Base-by-base conservation (phyloP, 2,888 invertebrate genomes). In the Platerodrilus igneus region DNA sequence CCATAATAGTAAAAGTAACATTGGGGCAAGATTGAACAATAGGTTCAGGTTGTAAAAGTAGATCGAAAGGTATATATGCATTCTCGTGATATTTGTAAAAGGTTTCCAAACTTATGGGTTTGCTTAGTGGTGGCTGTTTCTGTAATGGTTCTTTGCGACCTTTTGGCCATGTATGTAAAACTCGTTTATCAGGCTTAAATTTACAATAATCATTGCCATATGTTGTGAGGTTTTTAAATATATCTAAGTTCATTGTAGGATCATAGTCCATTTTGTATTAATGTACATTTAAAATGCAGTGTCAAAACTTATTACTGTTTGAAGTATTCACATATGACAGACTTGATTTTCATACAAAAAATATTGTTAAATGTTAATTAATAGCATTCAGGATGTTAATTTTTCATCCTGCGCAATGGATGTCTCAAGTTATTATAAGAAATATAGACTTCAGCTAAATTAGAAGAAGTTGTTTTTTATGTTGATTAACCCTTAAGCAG, bases 51-150 rank as follows among this genome's bases (percentile, higher is more conserved):
- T 48, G 26, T 51, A 60, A 57, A 3, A 63, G 48, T 19, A 66
- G 50, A 40, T 64, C 51, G 39, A 67, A 66, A 2, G 67, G 64
- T 8, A 66, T 48, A 17, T 62, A 44, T 9, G 53, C 52, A 6
- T 45, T 48, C 17, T 54, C 43, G 20, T 50, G 49, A 49, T 53
- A 59, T 28, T 52, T 47, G 8, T 50, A 33, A 39, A 59, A 65
- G 2, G 59, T 61, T 51, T 64, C 61, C 14, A 55, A 53, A 41
- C 66, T 64, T 35, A 51, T 49, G 14, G 36, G 39, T 3, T 40
- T 23, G 9, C 45, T 49, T 36, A 44, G 33, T n/a, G 47, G 40
- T 4, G 39, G 45, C 4, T 47, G 38, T 40, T 52, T 47, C 8
- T 34, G 19, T n/a, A 48, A 45, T 23, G 45, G 45, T 44, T 56